Evolutionary conservation across 2,888 invertebrate species (phyloP), one percentile per base, ranked within the genome.

Genomic region (Myopa tessellatipennis): DNA sequence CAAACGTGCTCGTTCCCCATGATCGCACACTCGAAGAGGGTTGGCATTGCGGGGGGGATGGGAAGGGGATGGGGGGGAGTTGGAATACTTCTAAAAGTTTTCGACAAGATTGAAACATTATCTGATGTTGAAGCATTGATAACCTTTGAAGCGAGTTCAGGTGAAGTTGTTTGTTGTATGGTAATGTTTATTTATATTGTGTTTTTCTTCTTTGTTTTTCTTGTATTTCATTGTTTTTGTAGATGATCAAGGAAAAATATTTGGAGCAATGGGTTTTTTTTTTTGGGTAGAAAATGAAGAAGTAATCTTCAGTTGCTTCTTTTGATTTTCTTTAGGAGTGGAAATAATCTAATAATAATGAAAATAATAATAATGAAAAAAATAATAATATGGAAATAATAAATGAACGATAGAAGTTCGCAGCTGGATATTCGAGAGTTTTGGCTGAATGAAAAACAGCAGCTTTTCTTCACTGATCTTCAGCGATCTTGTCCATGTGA

Each of bases 51-150:
- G 12, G 58, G 2, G n/a, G n/a, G 18, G 38, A 4, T 1, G 65
- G 36, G 4, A 65, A 4, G 61, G 26, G 4, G 26, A 34, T 4
- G 61, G 61, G 4, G 10, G 61, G 18, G 63, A 34, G 69, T 12
- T 61, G 75, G 75, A 69, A 80, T 82, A 76, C 79, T 81, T 16
- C 10, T 50, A 8, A 16, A 60, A 55, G 45, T 69, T 26, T 40
- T 69, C 60, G 80, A 84, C 82, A 80, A 88, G 86, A 88, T 88
- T 88, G 86, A 88, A 88, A 87, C 88, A 88, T 88, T 88, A 88
- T 84, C 85, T 84, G 88, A 88, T 88, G 79, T 75, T 76, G 80
- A 82, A 80, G 76, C 69, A 12, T 74, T 83, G 89, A 88, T 88
- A 88, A 88, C 85, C 87, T 85, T 78, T 83, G 77, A 73, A 82